Percentiles rank a stretch among this genome's conserved stretches.
These are phyloP conservation scores for Synanthedon formicaeformis DNA, from an alignment of 2,888 invertebrate genomes.

Conservation along the genomic window DNA sequence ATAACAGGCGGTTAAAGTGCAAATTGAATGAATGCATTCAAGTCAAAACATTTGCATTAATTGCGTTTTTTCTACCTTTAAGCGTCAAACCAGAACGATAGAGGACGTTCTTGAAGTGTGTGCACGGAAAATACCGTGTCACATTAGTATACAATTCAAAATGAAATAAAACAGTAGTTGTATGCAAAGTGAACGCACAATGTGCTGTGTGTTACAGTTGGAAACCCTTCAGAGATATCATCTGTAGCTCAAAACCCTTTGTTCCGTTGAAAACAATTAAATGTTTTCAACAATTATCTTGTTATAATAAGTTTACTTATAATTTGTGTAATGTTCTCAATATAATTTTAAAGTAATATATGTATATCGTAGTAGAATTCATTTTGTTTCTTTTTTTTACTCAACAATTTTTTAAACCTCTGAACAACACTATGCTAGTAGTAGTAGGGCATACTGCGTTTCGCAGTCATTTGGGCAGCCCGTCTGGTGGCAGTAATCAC, in stretches of 20 bases:
- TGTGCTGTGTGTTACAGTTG: not conserved
- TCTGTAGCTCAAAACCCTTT: slow-evolving; percentile 28
- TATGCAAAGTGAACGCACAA: not conserved
- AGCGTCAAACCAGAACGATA: slow-evolving; percentile 7
- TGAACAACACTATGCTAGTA: too few species aligned
- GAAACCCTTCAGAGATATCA: slow-evolving; percentile 10
- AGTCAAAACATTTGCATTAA: slow-evolving; percentile 16
- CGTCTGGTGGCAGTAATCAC: too few species aligned
- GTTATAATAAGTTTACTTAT: slow-evolving; percentile 25
- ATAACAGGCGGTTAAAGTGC: not conserved
- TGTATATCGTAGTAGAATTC: slow-evolving; percentile 3
- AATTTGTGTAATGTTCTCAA: slow-evolving; percentile 14
- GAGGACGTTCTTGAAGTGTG: not conserved
- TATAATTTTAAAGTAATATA: slow-evolving; percentile 4
- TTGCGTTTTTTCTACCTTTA: slow-evolving; percentile 8
- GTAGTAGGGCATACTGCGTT: too few species aligned
- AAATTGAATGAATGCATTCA: slow-evolving; percentile 1
- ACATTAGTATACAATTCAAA: too few species aligned
- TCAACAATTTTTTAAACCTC: too few species aligned
- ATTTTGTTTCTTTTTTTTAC: slow-evolving; percentile 31
- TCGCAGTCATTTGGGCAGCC: too few species aligned
- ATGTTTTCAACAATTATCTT: slow-evolving; percentile 27
- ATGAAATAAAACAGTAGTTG: too few species aligned
- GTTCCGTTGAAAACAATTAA: slow-evolving; percentile 28
- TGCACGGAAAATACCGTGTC: slow-evolving; percentile 2